A percentile compares a stretch with the other conserved stretches of the same genome.
Evolutionary conservation across 1,140 invertebrate genomes (phyloP).

Genomic region (Ooceraea biroi): DNA sequence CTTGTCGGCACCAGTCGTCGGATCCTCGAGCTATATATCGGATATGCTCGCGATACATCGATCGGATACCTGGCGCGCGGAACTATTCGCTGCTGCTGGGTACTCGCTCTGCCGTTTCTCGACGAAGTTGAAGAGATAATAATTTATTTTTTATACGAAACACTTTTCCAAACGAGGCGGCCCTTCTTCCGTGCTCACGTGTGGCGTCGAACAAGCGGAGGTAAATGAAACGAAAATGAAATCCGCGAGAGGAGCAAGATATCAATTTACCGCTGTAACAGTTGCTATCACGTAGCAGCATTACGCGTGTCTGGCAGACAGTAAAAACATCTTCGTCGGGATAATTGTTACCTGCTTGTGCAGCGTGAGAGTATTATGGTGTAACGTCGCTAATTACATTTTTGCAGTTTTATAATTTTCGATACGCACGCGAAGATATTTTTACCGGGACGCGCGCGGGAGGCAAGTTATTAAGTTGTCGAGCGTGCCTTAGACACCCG

Average conservation of each 20-base stretch:
- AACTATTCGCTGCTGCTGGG: slow-evolving; percentile 77
- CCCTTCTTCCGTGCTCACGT: background rate
- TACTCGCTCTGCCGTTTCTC: slow-evolving; percentile 14
- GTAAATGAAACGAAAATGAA: background rate
- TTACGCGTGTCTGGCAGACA: background rate
- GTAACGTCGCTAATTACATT: slow-evolving; percentile 9
- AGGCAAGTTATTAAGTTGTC: slow-evolving; percentile 29
- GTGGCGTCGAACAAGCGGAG: background rate
- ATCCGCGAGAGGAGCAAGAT: background rate
- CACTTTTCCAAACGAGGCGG: background rate
- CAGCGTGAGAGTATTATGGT: too few relatives aligned
- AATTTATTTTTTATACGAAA: slow-evolving; percentile 33
- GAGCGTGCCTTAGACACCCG: slow-evolving; percentile 51
- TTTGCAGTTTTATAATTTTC: slow-evolving; percentile 14
- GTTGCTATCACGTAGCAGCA: too few relatives aligned
- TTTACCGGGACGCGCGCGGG: background rate
- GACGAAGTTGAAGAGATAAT: background rate
- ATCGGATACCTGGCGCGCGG: slow-evolving; percentile 75
- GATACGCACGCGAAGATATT: slow-evolving; percentile 35
- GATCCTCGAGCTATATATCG: slow-evolving; percentile 66
- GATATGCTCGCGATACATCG: slow-evolving; percentile 45
- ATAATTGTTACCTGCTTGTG: background rate
- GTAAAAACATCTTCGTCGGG: slow-evolving; percentile 16
- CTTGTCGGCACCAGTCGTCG: slow-evolving; percentile 82
- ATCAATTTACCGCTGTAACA: background rate